Percentiles rank a stretch among this genome's conserved stretches.
Evolutionary conservation across 2,888 invertebrate species (phyloP).

Genomic region (Nasonovia ribisnigri): DNA sequence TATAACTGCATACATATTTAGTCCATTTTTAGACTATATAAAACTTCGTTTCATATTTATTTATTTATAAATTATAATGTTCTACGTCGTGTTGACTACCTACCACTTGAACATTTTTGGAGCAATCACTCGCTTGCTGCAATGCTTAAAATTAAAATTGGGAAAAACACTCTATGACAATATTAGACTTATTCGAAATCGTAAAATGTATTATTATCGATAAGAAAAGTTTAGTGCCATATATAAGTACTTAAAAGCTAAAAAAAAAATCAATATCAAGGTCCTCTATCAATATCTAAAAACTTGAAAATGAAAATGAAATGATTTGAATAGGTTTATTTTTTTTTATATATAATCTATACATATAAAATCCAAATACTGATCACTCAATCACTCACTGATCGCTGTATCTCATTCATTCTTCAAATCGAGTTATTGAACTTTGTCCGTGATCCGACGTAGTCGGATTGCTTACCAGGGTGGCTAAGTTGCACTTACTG

Average conservation of each 20-base stretch:
- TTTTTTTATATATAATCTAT: neutral
- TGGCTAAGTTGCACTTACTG: no score
- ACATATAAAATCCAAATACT: no score
- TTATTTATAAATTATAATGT: neutral
- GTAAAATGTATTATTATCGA: neutral
- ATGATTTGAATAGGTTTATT: neutral
- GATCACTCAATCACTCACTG: no score
- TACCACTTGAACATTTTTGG: no score
- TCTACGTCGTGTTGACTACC: no score
- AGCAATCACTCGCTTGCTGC: neutral
- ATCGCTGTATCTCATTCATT: no score
- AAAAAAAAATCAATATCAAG: neutral
- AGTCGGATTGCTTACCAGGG: no score
- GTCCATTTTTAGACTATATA: neutral
- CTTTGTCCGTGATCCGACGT: no score
- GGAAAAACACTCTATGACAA: neutral
- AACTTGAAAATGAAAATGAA: neutral
- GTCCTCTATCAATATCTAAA: neutral
- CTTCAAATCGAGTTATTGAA: no score
- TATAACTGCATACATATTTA: neutral
- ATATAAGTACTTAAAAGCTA: neutral
- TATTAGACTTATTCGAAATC: neutral
- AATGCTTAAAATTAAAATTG: neutral
- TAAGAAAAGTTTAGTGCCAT: neutral
- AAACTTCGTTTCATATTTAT: neutral